Conservation (phyloP, 2,113 vertebrate genomes). For the Tachycineta bicolor region DNA sequence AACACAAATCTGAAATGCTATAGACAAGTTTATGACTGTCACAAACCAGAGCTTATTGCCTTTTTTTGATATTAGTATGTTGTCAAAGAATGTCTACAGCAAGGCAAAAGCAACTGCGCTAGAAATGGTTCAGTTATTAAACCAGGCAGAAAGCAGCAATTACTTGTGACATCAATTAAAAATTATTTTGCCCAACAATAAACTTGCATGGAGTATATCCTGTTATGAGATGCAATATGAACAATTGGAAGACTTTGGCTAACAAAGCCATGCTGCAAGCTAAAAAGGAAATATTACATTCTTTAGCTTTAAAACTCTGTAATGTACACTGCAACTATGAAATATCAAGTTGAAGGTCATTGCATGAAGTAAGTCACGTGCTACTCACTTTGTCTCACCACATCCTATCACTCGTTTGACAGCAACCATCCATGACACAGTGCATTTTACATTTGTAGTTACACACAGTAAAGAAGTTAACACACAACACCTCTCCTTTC, state of each 20-base stretch:
- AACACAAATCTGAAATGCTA: not conserved
- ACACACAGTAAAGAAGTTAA: not conserved
- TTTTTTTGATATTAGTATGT: not conserved
- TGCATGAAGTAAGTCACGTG: not conserved
- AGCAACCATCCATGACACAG: not conserved
- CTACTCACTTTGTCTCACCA: not conserved
- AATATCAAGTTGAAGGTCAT: not conserved
- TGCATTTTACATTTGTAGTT: not conserved
- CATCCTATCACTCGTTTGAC: not conserved
- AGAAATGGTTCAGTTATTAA: not conserved
- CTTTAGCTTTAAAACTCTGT: not conserved
- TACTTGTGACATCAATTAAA: not conserved
- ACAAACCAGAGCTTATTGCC: not conserved
- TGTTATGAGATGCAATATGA: not conserved
- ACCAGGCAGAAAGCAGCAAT: not conserved
- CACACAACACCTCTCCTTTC: not conserved
- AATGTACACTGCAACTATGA: not conserved
- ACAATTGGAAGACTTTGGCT: not conserved
- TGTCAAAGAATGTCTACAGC: not conserved
- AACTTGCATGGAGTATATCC: not conserved
- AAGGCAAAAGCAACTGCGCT: not conserved
- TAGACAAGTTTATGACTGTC: not conserved
- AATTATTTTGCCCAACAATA: not conserved
- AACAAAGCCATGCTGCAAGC: not conserved
- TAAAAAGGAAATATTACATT: not conserved